Evolutionary conservation across 2,113 vertebrate species (phyloP), one percentile per base, ranked within the genome.

Genomic region (Solenodon paradoxus): DNA sequence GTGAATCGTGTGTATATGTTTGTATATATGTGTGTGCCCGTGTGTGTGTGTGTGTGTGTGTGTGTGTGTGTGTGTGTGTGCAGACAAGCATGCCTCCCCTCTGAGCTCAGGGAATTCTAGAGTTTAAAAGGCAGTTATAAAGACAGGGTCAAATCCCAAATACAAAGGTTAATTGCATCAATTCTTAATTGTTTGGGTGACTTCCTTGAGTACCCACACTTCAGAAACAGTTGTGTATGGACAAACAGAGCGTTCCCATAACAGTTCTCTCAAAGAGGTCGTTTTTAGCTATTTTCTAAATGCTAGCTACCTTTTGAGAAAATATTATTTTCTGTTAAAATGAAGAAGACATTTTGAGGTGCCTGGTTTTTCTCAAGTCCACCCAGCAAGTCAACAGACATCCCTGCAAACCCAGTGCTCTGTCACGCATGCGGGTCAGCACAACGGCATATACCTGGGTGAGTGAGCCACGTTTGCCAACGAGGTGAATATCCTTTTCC

Each of bases 151-250:
- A 95, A 72, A 80, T 51, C 55, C 92, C 87, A 95, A 61, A 84
- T 47, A 95, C 90, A 75, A 59, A 38, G 42, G 47, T 85, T 6
- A 19, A 5, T 0, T 71, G 88, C 57, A 96, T 86, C 72, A 94
- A 90, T 94, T 97, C 45, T 28, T 96, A 97, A 96, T 89, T 95
- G 82, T 96, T 94, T 90, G 16, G 0, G 88, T 74, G 69, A 92
- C 90, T 95, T 94, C 83, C 75, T 80, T 45, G 59, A 90, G 85
- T 83, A 16, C 26, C 55, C 77, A 45, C 42, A 11, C 75, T 95
- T 71, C 83, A 93, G 49, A 74, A 92, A 89, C 42, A 78, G 90
- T 53, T 74, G 22, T 55, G 3, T 30, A n/a, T 17, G 26, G 16
- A 92, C 59, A 94, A 95, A 87, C 59, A 90, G 35, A 24, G 55